phyloP scores from a whole-genome alignment of 2,113 vertebrate genomes.

The Canis aureus region DNA sequence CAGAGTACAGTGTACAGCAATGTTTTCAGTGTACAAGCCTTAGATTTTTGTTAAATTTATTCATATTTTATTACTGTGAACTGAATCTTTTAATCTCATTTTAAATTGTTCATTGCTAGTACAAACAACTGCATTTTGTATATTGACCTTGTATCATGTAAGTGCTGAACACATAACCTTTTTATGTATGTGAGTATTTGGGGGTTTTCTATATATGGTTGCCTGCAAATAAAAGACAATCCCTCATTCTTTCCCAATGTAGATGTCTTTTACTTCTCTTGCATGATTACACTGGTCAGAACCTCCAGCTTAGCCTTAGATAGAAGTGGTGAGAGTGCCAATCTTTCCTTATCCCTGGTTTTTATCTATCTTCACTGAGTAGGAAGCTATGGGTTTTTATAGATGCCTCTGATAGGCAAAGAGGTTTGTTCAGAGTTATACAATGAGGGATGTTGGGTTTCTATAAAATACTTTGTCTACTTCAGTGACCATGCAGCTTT shows the following conservation, averaged over 20 bases:
- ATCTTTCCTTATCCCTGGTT: background rate
- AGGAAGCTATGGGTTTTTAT: background rate
- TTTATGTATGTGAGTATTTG: background rate
- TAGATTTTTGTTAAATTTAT: background rate
- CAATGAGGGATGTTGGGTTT: background rate
- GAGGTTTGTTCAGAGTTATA: background rate
- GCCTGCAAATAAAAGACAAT: background rate
- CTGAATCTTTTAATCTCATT: background rate
- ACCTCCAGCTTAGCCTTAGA: background rate
- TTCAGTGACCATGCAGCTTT: background rate
- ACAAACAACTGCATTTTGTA: background rate
- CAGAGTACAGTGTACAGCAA: no score
- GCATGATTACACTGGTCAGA: background rate
- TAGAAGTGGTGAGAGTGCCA: background rate
- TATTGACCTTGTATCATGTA: background rate
- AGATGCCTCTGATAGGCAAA: background rate
- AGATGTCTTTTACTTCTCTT: background rate
- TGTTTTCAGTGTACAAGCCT: background rate
- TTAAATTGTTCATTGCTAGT: background rate
- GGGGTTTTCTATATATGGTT: background rate
- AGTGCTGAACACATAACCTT: background rate
- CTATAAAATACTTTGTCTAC: background rate
- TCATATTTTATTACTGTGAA: background rate
- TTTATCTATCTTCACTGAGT: background rate
- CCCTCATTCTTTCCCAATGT: background rate